Evolutionary conservation across 2,888 invertebrate genomes (phyloP).

Genomic region (Amphimallon solstitiale): DNA sequence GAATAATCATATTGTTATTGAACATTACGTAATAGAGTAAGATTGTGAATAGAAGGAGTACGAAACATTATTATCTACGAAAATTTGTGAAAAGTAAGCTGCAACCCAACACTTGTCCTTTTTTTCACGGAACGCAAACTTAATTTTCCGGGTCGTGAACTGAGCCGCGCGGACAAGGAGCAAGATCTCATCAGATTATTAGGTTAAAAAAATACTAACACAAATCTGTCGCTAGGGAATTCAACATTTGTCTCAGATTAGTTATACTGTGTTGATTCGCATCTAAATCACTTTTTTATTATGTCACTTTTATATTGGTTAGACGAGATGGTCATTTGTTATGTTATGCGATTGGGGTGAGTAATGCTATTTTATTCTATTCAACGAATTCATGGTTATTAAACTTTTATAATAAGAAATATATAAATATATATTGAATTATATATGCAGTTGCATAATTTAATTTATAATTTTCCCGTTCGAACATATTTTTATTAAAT

Average conservation of each 20-base stretch:
- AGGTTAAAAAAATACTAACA: conserved; percentile 60
- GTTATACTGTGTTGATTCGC: conserved; percentile 46
- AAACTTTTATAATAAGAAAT: not conserved
- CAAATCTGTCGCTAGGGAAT: conserved; percentile 57
- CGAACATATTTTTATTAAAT: no score
- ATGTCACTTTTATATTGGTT: conserved; percentile 34
- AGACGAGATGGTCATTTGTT: conserved; percentile 10
- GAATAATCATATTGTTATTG: no score
- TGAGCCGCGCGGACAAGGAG: conserved; percentile 63
- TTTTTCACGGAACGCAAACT: conserved; percentile 59
- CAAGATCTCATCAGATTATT: conserved; percentile 63
- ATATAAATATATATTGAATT: no score
- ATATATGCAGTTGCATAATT: no score
- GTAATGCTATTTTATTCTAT: conserved; percentile 22
- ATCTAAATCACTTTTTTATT: conserved; percentile 46
- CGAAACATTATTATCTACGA: conserved; percentile 9
- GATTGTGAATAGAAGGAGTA: not conserved
- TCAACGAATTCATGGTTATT: not conserved
- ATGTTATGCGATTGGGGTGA: conserved; percentile 10
- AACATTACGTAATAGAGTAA: not conserved
- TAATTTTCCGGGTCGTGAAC: conserved; percentile 64
- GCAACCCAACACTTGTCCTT: conserved; percentile 56
- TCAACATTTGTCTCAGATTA: conserved; percentile 57
- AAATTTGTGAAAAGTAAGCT: conserved; percentile 39
- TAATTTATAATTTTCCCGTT: no score